phyloP scores from a whole-genome alignment of 1,140 invertebrate species.

The Zaprionus camerounensis region DNA sequence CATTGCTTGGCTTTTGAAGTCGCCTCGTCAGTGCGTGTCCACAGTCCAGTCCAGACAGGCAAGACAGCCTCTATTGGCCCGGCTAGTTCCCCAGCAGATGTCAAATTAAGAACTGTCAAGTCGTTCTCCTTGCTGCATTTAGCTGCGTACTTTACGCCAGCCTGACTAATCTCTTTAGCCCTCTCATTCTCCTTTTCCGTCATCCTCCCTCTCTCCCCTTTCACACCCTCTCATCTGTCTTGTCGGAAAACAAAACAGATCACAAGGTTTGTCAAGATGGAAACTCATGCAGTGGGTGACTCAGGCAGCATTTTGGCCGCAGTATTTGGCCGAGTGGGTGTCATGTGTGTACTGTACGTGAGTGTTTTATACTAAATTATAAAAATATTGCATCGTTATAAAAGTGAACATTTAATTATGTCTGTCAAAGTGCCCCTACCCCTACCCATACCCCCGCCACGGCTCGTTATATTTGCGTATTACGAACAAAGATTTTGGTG shows the following conservation, averaged over 20 bases:
- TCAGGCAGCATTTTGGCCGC: slow-evolving; percentile 28
- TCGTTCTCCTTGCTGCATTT: slow-evolving; percentile 9
- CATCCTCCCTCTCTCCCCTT: not conserved
- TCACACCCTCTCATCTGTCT: slow-evolving; percentile 3
- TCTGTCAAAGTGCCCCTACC: not conserved
- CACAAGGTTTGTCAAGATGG: slow-evolving; percentile 18
- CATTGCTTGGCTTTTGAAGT: slow-evolving; percentile 59
- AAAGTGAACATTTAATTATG: slow-evolving; percentile 54
- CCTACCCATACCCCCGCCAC: slow-evolving; percentile 17
- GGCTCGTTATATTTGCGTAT: slow-evolving; percentile 59
- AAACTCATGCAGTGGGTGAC: slow-evolving; percentile 20
- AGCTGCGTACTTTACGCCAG: not conserved
- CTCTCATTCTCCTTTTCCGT: not conserved
- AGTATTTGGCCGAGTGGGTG: not conserved
- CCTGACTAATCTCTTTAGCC: slow-evolving; percentile 4
- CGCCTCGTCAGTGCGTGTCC: slow-evolving; percentile 29
- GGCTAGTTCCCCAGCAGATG: slow-evolving; percentile 53
- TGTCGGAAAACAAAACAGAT: slow-evolving; percentile 12
- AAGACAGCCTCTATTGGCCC: not conserved
- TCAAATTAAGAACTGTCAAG: slow-evolving; percentile 76
- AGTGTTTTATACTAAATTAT: slow-evolving; percentile 62
- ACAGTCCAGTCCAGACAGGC: slow-evolving; percentile 30
- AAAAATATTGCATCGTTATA: slow-evolving; percentile 73
- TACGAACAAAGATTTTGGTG: slow-evolving; percentile 58
- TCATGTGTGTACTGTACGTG: not conserved